A percentile compares a stretch with the other conserved stretches of the same genome.
Evolutionary conservation across 2,888 invertebrate genomes (phyloP).

Genomic region (Neuroscelio doddi): DNA sequence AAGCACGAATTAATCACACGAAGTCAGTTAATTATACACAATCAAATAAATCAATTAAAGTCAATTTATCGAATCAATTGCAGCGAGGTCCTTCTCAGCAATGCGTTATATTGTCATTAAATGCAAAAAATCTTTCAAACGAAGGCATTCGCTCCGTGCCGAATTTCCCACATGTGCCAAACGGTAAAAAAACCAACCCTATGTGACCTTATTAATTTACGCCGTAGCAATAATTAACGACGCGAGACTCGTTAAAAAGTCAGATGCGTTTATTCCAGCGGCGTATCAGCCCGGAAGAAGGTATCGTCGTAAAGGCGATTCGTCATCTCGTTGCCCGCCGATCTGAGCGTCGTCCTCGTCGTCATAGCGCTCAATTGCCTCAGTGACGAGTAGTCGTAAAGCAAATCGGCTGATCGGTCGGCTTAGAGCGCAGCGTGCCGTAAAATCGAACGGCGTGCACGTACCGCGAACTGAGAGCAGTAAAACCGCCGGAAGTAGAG

Average conservation of each 20-base stretch:
- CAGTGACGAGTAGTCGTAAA: constrained; percentile 36
- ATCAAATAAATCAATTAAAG: constrained; percentile 12
- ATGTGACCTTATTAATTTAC: too few relatives aligned
- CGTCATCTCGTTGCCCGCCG: constrained; percentile 21
- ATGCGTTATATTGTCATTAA: neutral
- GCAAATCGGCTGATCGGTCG: constrained; percentile 32
- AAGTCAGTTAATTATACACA: constrained; percentile 3
- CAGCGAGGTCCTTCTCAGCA: constrained; percentile 1
- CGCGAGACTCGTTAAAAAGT: neutral
- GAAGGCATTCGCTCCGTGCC: too few relatives aligned
- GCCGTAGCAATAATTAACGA: too few relatives aligned
- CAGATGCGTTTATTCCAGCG: too few relatives aligned
- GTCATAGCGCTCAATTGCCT: constrained; percentile 1
- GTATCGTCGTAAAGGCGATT: constrained; percentile 42
- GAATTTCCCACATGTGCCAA: too few relatives aligned
- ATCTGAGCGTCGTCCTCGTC: constrained; percentile 24
- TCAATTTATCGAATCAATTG: constrained; percentile 4
- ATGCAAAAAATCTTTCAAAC: neutral
- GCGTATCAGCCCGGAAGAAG: constrained; percentile 14
- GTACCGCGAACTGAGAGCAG: constrained; percentile 37
- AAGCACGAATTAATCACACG: constrained; percentile 4
- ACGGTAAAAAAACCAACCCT: too few relatives aligned
- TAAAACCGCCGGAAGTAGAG: constrained; percentile 46
- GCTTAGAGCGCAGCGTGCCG: constrained; percentile 27
- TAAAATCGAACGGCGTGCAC: constrained; percentile 45